Evolutionary conservation across 1,140 invertebrate genomes (phyloP).

Genomic region (Araneus ventricosus): DNA sequence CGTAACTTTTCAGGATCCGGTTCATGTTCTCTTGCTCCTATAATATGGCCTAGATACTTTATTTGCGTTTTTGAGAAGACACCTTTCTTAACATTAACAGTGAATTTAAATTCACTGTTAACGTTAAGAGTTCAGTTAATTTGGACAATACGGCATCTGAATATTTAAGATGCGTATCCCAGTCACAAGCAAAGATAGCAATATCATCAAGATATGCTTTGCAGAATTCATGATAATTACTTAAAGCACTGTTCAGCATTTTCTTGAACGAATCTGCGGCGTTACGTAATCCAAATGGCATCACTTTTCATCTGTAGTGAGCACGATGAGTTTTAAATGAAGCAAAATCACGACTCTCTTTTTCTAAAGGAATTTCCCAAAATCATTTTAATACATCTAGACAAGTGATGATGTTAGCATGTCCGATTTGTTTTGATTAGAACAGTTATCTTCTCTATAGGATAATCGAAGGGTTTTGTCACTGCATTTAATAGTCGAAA

Average conservation of each 20-base stretch:
- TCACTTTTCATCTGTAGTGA: too few relatives aligned
- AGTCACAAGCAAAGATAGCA: slow-evolving; percentile 69
- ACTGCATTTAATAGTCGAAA: too few relatives aligned
- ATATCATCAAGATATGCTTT: not conserved
- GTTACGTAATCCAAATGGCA: too few relatives aligned
- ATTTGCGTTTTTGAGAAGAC: not conserved
- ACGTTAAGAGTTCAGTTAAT: not conserved
- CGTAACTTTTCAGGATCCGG: too few relatives aligned
- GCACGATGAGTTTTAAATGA: not conserved
- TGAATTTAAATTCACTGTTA: slow-evolving; percentile 16
- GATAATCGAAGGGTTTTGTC: too few relatives aligned
- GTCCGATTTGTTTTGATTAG: slow-evolving; percentile 79
- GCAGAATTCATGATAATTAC: slow-evolving; percentile 76
- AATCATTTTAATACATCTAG: slow-evolving; percentile 23
- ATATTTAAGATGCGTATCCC: slow-evolving; percentile 59
- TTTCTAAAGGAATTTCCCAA: not conserved
- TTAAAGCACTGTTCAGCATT: slow-evolving; percentile 76
- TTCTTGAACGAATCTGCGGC: slow-evolving; percentile 79
- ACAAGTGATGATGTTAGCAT: not conserved
- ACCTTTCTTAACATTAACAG: slow-evolving; percentile 29
- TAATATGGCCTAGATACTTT: too few relatives aligned
- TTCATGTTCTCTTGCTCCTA: too few relatives aligned
- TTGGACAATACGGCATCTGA: not conserved
- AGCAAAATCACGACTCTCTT: not conserved
- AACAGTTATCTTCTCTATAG: not conserved